phyloP scores from a whole-genome alignment of 2,113 vertebrate genomes.

The Petrocephalus zakoni region DNA sequence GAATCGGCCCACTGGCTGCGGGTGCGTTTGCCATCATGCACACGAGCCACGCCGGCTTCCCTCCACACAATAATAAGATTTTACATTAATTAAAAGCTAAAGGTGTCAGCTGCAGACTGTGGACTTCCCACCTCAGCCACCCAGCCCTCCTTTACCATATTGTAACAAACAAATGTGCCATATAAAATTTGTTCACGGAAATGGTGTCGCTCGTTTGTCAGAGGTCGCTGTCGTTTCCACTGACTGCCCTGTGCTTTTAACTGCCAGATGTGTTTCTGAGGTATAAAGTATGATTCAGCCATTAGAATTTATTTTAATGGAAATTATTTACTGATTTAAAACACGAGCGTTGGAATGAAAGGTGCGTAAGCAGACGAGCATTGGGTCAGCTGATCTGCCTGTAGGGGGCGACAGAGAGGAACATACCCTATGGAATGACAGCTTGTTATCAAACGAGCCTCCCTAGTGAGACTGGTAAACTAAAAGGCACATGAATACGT shows the following conservation, averaged over 20 bases:
- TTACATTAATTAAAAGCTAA: neutral
- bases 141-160: neutral
- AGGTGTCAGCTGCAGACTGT: neutral
- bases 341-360: neutral
- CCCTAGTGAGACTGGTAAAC: neutral
- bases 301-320: neutral
- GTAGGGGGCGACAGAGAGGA: neutral
- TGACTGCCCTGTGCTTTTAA: neutral
- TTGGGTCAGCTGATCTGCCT: neutral
- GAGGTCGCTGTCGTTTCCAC: neutral
- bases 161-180: neutral
- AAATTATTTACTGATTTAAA: neutral
- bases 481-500: neutral
- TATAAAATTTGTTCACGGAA: neutral
- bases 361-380: neutral
- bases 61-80: neutral
- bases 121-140: neutral
- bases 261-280: neutral
- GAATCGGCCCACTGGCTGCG: neutral
- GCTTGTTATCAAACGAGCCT: neutral
- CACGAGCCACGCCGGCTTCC: neutral
- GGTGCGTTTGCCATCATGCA: neutral
- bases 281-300: neutral
- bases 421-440: neutral
- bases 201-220: neutral